phyloP scores from a whole-genome alignment of 2,113 vertebrate genomes.

The Neomonachus schauinslandi region DNA sequence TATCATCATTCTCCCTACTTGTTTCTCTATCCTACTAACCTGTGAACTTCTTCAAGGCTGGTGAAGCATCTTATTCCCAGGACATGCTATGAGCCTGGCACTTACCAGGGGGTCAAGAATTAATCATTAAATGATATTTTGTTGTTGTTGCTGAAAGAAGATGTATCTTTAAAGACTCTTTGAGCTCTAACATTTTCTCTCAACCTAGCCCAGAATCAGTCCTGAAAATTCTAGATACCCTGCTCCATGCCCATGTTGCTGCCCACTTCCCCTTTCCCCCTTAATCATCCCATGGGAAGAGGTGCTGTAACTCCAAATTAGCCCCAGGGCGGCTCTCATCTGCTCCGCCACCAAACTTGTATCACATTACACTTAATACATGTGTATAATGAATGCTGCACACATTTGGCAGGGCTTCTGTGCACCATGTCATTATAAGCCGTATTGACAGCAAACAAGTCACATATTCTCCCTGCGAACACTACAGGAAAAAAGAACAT shows the following conservation, averaged over 20 bases:
- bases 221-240: not conserved
- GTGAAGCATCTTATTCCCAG: not conserved
- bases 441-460: constrained; percentile 88
- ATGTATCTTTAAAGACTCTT: not conserved
- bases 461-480: constrained; percentile 80
- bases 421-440: constrained; percentile 84
- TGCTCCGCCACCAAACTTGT: constrained; percentile 25
- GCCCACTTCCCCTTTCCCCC: not conserved
- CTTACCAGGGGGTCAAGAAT: not conserved
- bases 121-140: not conserved
- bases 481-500: constrained; percentile 84
- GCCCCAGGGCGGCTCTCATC: constrained; percentile 61
- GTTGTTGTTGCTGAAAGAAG: not conserved
- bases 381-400: constrained; percentile 26
- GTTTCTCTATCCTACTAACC: not conserved
- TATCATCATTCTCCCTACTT: not conserved
- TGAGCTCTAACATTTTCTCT: not conserved
- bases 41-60: not conserved
- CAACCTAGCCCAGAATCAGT: not conserved
- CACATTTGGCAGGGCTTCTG: constrained; percentile 74
- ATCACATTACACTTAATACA: constrained; percentile 56
- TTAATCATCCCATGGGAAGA: constrained; percentile 18
- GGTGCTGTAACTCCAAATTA: constrained; percentile 12
- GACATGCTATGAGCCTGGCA: not conserved
- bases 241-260: not conserved